Percentiles rank a stretch among this genome's conserved stretches.
phyloP scores from a whole-genome alignment of 1,140 invertebrate genomes.

The Nilaparvata lugens region DNA sequence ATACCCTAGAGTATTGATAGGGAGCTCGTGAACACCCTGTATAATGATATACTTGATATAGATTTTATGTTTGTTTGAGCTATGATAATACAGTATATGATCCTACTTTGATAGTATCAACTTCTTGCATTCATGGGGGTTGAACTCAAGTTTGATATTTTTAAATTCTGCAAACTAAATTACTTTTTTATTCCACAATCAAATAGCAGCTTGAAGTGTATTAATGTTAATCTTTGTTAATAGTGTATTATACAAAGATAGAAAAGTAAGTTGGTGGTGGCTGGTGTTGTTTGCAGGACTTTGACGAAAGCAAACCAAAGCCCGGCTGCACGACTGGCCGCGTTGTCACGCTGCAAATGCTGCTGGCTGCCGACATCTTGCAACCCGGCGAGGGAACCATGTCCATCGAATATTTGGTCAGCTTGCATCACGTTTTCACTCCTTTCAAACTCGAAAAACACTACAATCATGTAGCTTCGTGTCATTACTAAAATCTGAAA shows the following conservation, averaged over 20 bases:
- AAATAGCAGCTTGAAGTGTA: neutral
- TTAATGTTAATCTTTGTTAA: neutral
- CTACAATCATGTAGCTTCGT: too few species aligned
- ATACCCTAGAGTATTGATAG: too few species aligned
- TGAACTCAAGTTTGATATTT: neutral
- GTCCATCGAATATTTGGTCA: constrained; percentile 81
- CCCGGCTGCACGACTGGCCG: constrained; percentile 44
- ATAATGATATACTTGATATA: too few species aligned
- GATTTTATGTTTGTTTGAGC: too few species aligned
- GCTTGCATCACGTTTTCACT: constrained; percentile 2
- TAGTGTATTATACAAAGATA: neutral
- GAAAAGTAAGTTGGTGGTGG: neutral
- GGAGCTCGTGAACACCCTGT: too few species aligned
- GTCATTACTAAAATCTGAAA: too few species aligned
- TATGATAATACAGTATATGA: too few species aligned
- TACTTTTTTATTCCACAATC: neutral
- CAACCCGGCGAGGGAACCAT: constrained; percentile 69
- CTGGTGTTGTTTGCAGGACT: constrained; percentile 1
- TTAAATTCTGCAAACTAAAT: neutral
- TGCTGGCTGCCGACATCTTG: constrained; percentile 69
- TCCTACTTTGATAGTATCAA: too few species aligned
- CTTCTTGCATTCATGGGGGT: neutral
- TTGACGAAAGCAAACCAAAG: constrained; percentile 11
- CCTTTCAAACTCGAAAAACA: too few species aligned
- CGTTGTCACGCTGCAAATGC: constrained; percentile 74